phyloP scores from a whole-genome alignment of 23 tunicate species.

The Trididemnum clinides region DNA sequence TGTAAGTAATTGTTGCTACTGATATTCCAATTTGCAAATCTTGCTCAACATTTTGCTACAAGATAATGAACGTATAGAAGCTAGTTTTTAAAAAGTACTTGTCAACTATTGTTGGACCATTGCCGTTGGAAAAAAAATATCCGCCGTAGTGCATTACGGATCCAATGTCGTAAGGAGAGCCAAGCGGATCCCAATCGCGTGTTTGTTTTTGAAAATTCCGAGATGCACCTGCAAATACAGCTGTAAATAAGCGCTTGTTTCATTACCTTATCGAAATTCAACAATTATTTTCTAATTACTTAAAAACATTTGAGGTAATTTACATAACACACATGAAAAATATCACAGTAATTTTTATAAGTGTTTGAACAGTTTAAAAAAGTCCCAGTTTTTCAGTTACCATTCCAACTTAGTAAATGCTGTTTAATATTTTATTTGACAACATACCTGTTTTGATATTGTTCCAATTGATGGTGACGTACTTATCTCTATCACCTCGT shows the following conservation, averaged over 20 bases:
- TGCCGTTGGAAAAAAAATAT: not conserved
- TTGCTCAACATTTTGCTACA: no score
- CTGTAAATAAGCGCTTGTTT: no score
- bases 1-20: not conserved
- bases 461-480: not conserved
- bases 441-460: slow-evolving; percentile 15
- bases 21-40: no score
- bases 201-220: not conserved
- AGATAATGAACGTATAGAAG: no score
- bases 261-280: no score
- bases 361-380: not conserved
- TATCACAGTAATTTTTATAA: no score
- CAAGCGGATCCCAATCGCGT: slow-evolving; percentile 20
- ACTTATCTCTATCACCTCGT: slow-evolving; percentile 17
- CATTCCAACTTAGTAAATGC: no score
- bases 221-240: not conserved
- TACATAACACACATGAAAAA: not conserved
- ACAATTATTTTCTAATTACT: not conserved
- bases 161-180: slow-evolving; percentile 14
- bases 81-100: no score
- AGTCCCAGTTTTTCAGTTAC: no score
- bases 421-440: not conserved
- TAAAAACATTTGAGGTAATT: not conserved
- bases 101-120: slow-evolving; percentile 13
- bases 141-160: slow-evolving; percentile 38